These are phyloP conservation scores for Todiramphus chloris DNA, from an alignment of 2,113 vertebrate species.

Conservation along the genomic window DNA sequence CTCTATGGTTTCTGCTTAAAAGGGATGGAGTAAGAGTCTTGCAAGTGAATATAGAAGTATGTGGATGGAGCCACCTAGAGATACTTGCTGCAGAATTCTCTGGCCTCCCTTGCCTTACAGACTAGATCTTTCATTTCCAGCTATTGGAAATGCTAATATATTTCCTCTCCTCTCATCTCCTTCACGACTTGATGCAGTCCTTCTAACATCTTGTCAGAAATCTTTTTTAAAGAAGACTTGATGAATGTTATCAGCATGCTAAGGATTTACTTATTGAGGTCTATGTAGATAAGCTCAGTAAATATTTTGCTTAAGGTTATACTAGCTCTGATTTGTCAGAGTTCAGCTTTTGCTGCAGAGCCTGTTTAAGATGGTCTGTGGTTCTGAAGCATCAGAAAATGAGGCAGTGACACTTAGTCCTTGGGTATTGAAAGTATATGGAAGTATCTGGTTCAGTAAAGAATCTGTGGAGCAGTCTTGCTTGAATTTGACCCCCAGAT, in stretches of 20 bases:
- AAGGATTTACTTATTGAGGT: not conserved
- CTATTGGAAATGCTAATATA: not conserved
- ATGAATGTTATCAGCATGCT: not conserved
- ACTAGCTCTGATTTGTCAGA: not conserved
- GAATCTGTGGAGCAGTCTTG: not conserved
- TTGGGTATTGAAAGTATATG: not conserved
- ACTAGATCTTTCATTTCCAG: not conserved
- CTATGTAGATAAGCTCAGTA: not conserved
- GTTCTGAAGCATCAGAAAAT: not conserved
- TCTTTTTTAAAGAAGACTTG: not conserved
- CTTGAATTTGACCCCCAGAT: not conserved
- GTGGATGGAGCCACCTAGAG: constrained; percentile 55
- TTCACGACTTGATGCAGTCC: not conserved
- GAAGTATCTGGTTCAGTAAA: not conserved
- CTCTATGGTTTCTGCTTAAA: not conserved
- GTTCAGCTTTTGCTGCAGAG: not conserved
- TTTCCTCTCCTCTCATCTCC: not conserved
- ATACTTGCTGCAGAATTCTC: constrained; percentile 5
- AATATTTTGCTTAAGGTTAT: constrained; percentile 32
- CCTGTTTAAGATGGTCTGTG: not conserved
- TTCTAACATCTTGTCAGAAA: not conserved
- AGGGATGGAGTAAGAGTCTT: not conserved
- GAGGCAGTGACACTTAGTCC: not conserved
- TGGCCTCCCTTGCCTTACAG: not conserved
- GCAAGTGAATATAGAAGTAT: not conserved